A percentile compares a stretch with the other conserved stretches of the same genome.
phyloP scores from a whole-genome alignment of 1,140 invertebrate genomes.

The Uloborus diversus region DNA sequence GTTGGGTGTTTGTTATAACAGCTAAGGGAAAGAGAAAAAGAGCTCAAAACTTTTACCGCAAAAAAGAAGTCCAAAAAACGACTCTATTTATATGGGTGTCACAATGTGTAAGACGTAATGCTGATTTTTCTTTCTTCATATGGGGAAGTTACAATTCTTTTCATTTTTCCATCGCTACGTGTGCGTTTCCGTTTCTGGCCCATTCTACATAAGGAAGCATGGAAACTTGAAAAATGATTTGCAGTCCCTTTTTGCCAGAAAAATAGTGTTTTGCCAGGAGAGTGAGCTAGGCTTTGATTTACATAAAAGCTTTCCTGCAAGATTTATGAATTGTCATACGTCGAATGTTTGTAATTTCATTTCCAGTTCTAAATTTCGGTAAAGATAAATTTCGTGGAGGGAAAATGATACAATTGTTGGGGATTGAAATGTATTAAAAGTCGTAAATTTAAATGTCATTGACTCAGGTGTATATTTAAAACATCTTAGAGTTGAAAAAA shows the following conservation, averaged over 20 bases:
- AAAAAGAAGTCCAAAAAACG: conserved; percentile 3
- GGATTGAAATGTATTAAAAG: too few relatives aligned
- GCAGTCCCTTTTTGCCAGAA: background rate
- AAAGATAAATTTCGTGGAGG: too few relatives aligned
- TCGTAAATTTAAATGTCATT: too few relatives aligned
- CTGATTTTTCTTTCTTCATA: background rate
- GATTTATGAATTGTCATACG: too few relatives aligned
- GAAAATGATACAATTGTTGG: too few relatives aligned
- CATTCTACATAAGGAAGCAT: background rate
- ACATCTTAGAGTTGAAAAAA: too few relatives aligned
- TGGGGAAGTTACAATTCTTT: too few relatives aligned
- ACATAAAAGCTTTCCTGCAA: conserved; percentile 8
- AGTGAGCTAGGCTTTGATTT: background rate
- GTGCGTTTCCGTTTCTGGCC: background rate
- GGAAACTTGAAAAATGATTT: conserved; percentile 1
- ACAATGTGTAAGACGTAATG: background rate
- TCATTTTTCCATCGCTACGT: too few relatives aligned
- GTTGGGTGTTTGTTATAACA: conserved; percentile 44
- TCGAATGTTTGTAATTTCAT: too few relatives aligned
- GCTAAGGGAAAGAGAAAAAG: conserved; percentile 4
- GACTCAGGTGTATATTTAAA: too few relatives aligned
- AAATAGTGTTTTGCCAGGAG: background rate
- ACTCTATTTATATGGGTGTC: conserved; percentile 46
- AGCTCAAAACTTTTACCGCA: conserved; percentile 12
- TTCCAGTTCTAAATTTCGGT: too few relatives aligned